Evolutionary conservation across 2,888 invertebrate genomes (phyloP), one percentile per base, ranked within the genome.

Genomic region (Euproctis similis): DNA sequence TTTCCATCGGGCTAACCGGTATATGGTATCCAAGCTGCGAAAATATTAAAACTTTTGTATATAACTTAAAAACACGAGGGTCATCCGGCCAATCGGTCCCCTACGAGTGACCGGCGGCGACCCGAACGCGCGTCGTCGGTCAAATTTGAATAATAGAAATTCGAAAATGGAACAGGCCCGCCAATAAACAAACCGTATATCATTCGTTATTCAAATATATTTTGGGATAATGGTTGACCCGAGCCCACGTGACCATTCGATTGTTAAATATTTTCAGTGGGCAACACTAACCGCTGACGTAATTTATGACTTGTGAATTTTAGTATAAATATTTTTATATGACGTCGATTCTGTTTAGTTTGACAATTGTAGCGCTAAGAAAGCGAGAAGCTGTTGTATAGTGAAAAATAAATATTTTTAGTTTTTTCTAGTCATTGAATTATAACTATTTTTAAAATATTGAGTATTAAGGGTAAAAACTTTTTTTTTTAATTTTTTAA

Each of bases 171-270:
- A 74, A 70, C 72, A 68, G 67, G 75, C 82, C 76, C 73, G 72
- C 82, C 80, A 81, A 84, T 84, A 84, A 84, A 84, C 84, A 84
- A 82, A 81, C 77, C 82, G 78, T 84, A 82, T 73, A 84, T 84
- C 84, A 84, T 81, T 76, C 76, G 54, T 69, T 77, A 77, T 80
- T 82, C 73, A 84, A 82, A 84, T 82, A 81, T 64, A 63, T 71
- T 70, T 70, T 71, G 49, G 71, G n/a, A 69, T 76, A 77, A 80
- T 73, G 78, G 78, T 66, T 82, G 82, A 84, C 84, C 84, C 75
- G 59, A 68, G 75, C 75, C 78, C 77, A 76, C 82, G 80, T 69
- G 78, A 76, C 76, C 75, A 73, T 78, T 77, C 69, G 70, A 68
- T 71, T 72, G 75, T 72, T 73, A 80, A 81, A 84, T 75, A 82